Evolutionary conservation across 2,888 invertebrate species (phyloP), one percentile per base, ranked within the genome.

Genomic region (Phaonia tiefii): DNA sequence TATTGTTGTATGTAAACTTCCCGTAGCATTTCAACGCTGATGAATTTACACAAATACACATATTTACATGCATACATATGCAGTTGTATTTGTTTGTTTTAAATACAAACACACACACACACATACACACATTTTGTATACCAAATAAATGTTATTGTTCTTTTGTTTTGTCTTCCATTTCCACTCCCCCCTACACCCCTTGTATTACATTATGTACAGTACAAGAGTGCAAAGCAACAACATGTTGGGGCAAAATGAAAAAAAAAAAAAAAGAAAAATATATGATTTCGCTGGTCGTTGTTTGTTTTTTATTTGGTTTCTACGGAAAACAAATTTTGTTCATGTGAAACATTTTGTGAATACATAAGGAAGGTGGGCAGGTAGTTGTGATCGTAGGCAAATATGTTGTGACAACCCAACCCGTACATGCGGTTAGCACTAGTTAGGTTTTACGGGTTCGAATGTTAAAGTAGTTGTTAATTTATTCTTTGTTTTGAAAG

Each of bases 11-110:
- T 22, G 20, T 42, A 22, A 63, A 63, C 42, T 42, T 42, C 20
- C 63, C 39, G n/a, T 37, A 63, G 20, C 37, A 60, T 60, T 42
- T 63, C 26, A 63, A 13, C 63, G 22, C 63, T 63, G 63, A 63
- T 63, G 63, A 63, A 63, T 42, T 20, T 42, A 22, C 39, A 42
- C 63, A 63, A 63, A 63, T 22, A 63, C 22, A 11, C n/a, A 37
- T 15, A 8, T 31, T 5, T 56, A 26, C 56, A 11, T 13, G 10
- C 26, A 56, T 56, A 56, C 44, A 44, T 13, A 54, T 54, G 15
- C 31, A 15, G 2, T 1, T 15, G 31, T 26, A 58, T 15, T 31
- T 58, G 46, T n/a, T 8, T 31, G 31, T 31, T 3, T 31, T 31
- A 31, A 31, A 31, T n/a, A n/a, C n/a, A n/a, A 46, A 42, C 42